Evolutionary conservation across 2,113 vertebrate genomes (phyloP).

Genomic region (Peromyscus polionotus): DNA sequence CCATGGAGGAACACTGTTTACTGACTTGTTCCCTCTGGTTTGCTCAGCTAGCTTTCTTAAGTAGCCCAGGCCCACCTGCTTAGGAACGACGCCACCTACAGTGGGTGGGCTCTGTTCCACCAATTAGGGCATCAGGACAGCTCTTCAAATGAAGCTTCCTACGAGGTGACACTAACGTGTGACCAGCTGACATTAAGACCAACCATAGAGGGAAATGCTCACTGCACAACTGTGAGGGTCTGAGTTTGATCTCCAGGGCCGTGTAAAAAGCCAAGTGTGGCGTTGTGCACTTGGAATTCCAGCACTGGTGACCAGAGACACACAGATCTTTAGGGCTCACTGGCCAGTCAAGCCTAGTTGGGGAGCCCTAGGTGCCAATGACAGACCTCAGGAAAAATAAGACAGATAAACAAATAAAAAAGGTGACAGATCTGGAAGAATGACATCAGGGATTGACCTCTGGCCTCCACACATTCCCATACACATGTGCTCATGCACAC

Average conservation of each 20-base stretch:
- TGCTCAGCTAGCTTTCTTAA: neutral
- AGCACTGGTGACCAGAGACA: neutral
- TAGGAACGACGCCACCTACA: neutral
- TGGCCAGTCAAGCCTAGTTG: neutral
- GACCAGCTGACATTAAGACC: neutral
- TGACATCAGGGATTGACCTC: neutral
- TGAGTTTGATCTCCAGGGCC: neutral
- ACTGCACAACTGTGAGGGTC: neutral
- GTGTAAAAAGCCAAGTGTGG: neutral
- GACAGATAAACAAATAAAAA: too few relatives aligned
- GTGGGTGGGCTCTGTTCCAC: neutral
- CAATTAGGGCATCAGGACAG: neutral
- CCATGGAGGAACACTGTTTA: neutral
- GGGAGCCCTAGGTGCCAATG: neutral
- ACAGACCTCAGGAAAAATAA: neutral
- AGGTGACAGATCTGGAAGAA: neutral
- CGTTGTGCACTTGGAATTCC: too few relatives aligned
- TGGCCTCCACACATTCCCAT: neutral
- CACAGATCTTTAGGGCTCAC: neutral
- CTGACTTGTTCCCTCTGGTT: neutral
- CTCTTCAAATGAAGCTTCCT: neutral
- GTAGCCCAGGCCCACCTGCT: neutral
- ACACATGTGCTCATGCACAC: neutral
- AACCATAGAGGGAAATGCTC: neutral
- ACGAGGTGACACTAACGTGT: neutral